Conservation (phyloP, 2,888 invertebrate genomes). For the Drosophila prostipennis region DNA sequence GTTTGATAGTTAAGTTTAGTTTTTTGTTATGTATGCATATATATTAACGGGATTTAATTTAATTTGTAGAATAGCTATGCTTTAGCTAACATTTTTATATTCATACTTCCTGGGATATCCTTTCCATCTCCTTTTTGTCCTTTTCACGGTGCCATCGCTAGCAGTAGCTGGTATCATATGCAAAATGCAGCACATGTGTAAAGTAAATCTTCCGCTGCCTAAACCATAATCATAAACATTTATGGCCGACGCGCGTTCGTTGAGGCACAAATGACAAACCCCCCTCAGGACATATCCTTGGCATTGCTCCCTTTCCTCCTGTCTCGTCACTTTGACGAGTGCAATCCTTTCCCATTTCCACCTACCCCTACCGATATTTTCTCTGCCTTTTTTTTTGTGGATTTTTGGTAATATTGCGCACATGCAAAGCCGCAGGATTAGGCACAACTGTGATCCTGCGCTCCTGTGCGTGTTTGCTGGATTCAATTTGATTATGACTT, state of each 20-base stretch:
- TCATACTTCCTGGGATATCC: no score
- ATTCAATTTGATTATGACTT: conserved; percentile 80
- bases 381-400: conserved; percentile 9
- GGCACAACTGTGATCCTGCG: conserved; percentile 69
- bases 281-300: conserved; percentile 35
- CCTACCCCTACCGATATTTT: conserved; percentile 5
- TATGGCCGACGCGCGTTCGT: conserved; percentile 79
- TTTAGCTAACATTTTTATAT: no score
- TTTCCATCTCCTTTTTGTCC: background rate
- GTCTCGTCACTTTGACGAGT: conserved; percentile 74
- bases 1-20: no score
- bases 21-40: no score
- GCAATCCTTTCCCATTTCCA: conserved; percentile 63
- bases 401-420: conserved; percentile 34
- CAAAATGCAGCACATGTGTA: conserved; percentile 77
- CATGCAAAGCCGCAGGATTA: conserved; percentile 77
- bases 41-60: no score
- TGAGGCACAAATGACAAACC: conserved; percentile 51
- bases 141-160: conserved; percentile 50
- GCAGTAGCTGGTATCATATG: conserved; percentile 39
- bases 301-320: conserved; percentile 10
- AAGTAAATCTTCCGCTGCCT: conserved; percentile 76
- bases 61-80: no score
- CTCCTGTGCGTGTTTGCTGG: conserved; percentile 40
- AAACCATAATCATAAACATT: conserved; percentile 84